These are phyloP conservation scores for Sinodicranocentrus sp. DNA, from an alignment of 2,888 invertebrate species.

Conservation along the genomic window DNA sequence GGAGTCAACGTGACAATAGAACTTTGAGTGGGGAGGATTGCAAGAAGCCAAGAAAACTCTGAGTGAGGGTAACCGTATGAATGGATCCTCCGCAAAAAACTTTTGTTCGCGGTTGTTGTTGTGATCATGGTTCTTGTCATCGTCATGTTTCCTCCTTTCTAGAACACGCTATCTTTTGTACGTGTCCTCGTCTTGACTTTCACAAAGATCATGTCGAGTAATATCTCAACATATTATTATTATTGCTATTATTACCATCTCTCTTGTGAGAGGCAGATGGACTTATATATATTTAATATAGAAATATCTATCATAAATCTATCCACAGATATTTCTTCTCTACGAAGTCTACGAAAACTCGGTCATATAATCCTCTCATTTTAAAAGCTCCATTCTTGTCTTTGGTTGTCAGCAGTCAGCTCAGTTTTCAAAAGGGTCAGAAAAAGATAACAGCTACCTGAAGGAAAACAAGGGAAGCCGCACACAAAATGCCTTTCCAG, in stretches of 20 bases:
- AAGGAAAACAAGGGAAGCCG: background rate
- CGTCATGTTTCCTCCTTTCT: too few relatives aligned
- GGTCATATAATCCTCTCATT: too few relatives aligned
- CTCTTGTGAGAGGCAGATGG: too few relatives aligned
- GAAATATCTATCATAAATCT: too few relatives aligned
- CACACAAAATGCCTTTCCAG: background rate
- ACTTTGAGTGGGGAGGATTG: too few relatives aligned
- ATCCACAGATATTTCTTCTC: too few relatives aligned
- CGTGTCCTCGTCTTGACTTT: constrained; percentile 31
- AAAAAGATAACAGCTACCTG: background rate
- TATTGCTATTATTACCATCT: background rate
- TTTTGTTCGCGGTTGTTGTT: constrained; percentile 14
- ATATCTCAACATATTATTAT: background rate
- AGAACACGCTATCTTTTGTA: constrained; percentile 13
- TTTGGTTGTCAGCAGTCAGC: constrained; percentile 31
- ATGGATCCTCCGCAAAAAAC: background rate
- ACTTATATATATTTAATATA: too few relatives aligned
- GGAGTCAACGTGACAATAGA: too few relatives aligned
- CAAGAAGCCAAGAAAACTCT: too few relatives aligned
- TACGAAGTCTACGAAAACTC: too few relatives aligned
- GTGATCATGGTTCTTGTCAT: too few relatives aligned
- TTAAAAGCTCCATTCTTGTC: background rate
- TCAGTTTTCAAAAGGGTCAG: constrained; percentile 34
- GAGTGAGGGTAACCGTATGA: too few relatives aligned
- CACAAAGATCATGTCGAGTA: constrained; percentile 18